Percentiles rank a stretch among this genome's conserved stretches.
Conservation (phyloP, 1,140 invertebrate species). For the Pogonognathellus flavescens region DNA sequence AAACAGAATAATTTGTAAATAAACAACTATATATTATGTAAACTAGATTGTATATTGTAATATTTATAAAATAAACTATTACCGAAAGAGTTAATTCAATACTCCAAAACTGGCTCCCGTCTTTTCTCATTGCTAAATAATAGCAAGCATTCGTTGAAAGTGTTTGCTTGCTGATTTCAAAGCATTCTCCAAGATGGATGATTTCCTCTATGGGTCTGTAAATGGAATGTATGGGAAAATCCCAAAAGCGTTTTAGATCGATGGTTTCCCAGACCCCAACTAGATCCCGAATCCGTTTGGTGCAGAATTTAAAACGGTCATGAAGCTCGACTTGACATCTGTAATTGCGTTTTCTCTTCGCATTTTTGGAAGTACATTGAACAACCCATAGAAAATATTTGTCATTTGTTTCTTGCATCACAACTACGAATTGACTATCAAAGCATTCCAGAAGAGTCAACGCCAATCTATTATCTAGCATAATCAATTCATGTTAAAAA, state of each 20-base stretch:
- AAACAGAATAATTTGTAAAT: too few relatives aligned
- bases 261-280: neutral
- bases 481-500: too few relatives aligned
- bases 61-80: neutral
- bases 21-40: too few relatives aligned
- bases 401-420: constrained; percentile 16
- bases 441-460: constrained; percentile 10
- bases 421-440: constrained; percentile 9
- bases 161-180: neutral
- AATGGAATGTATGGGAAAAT: neutral
- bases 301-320: neutral
- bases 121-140: neutral
- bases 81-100: neutral
- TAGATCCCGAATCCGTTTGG: neutral
- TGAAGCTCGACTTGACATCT: neutral
- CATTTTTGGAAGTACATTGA: neutral
- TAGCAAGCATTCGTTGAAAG: neutral
- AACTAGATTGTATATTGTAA: too few relatives aligned
- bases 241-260: neutral
- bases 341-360: neutral
- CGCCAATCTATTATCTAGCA: neutral
- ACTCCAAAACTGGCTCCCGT: neutral
- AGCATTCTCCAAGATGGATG: constrained; percentile 16
- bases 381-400: constrained; percentile 13
- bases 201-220: constrained; percentile 12